Evolutionary conservation across 2,888 invertebrate species (phyloP).

Genomic region (Idaea straminata): DNA sequence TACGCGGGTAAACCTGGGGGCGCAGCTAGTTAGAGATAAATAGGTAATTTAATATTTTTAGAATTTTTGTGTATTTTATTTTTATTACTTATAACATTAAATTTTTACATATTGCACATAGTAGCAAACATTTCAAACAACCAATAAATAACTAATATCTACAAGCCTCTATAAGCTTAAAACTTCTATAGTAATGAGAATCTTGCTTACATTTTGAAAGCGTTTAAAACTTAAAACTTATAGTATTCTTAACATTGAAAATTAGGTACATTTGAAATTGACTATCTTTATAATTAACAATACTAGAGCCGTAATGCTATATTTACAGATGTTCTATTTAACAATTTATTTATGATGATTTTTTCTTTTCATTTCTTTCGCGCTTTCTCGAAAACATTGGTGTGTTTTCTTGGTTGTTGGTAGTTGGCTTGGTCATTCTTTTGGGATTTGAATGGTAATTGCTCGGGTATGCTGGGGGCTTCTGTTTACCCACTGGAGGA

Average conservation of each 20-base stretch:
- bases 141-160: constrained; percentile 3
- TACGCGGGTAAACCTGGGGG: no score
- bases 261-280: constrained; percentile 5
- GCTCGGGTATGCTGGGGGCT: constrained; percentile 54
- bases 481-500: constrained; percentile 53
- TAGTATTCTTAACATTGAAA: background rate
- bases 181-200: background rate
- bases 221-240: background rate
- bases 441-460: constrained; percentile 69
- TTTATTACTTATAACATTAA: constrained; percentile 1
- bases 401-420: constrained; percentile 37
- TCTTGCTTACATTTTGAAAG: background rate
- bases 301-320: constrained; percentile 33
- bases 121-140: background rate
- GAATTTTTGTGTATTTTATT: background rate
- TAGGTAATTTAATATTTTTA: background rate
- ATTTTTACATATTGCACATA: constrained; percentile 9
- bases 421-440: constrained; percentile 54
- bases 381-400: constrained; percentile 38
- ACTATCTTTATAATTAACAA: constrained; percentile 23
- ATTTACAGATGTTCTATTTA: constrained; percentile 34
- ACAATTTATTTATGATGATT: constrained; percentile 33
- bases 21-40: no score
- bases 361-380: constrained; percentile 48
- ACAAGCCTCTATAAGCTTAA: background rate